Base-by-base conservation (phyloP, 2,888 invertebrate genomes). In the Agonopterix subpropinquella region DNA sequence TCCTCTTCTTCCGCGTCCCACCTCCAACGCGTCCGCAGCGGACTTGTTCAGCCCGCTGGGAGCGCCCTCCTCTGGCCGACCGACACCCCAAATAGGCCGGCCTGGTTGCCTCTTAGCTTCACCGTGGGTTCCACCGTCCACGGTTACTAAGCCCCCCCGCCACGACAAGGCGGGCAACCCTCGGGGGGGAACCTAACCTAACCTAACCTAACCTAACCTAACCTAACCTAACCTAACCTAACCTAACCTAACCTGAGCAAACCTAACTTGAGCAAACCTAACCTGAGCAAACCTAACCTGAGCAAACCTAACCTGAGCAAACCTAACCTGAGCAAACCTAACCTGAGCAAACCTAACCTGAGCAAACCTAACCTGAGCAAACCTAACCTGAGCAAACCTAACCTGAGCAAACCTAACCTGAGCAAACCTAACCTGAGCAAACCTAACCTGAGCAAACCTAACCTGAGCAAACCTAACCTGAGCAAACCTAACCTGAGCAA, bases 131-230 rank as follows among this genome's bases (percentile, higher is more conserved):
- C n/a, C n/a, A n/a, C n/a, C n/a, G n/a, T n/a, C n/a, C n/a, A n/a
- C n/a, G n/a, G n/a, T n/a, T n/a, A n/a, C n/a, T n/a, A n/a, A n/a
- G n/a, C n/a, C n/a, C n/a, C n/a, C n/a, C n/a, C n/a, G n/a, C n/a
- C n/a, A n/a, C n/a, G n/a, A n/a, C n/a, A n/a, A n/a, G n/a, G n/a
- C n/a, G n/a, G n/a, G n/a, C n/a, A n/a, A n/a, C n/a, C n/a, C n/a
- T n/a, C n/a, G n/a, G n/a, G n/a, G n/a, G n/a, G n/a, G n/a, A n/a
- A n/a, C n/a, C n/a, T n/a, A n/a, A n/a, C n/a, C n/a, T n/a, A n/a
- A n/a, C n/a, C 48, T 45, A 48, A 48, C 48, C 48, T 48, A 48
- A 48, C 48, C 48, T 48, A 48, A 48, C 48, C 48, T 48, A 45
- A 47, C 47, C 47, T 47, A 47, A 47, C 47, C 48, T 48, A 48